Evolutionary conservation across 2,888 invertebrate species (phyloP).

Genomic region (Acutogordius australiensis): DNA sequence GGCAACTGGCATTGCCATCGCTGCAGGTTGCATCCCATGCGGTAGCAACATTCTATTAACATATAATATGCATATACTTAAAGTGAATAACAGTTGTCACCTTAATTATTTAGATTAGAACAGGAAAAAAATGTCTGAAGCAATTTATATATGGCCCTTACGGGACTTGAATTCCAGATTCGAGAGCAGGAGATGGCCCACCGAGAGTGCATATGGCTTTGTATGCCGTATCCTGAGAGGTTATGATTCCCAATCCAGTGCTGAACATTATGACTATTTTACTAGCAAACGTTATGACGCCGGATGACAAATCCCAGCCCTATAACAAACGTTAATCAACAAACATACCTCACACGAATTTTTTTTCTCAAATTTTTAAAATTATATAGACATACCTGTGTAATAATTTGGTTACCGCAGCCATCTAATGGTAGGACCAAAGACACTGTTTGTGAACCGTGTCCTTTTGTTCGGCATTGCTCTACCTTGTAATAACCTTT

Average conservation of each 20-base stretch:
- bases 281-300: not conserved
- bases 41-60: not conserved
- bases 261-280: not conserved
- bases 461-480: not conserved
- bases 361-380: not conserved
- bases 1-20: not conserved
- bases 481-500: conserved; percentile 3
- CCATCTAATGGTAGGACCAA: not conserved
- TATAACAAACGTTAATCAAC: not conserved
- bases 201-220: conserved; percentile 10
- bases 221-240: conserved; percentile 1
- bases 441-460: not conserved
- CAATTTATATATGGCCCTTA: conserved; percentile 1
- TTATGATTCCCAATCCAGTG: not conserved
- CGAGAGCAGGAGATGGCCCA: not conserved
- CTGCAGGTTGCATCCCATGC: not conserved
- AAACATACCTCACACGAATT: not conserved
- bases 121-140: too few species aligned
- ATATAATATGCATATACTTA: too few species aligned
- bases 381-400: not conserved
- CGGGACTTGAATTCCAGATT: conserved; percentile 6
- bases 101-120: too few species aligned
- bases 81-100: too few species aligned
- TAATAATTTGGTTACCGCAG: not conserved
- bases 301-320: conserved; percentile 7